Percentiles rank a stretch among this genome's conserved stretches.
Conservation (phyloP, 1,140 invertebrate genomes). For the Caenorhabditis elegans region DNA sequence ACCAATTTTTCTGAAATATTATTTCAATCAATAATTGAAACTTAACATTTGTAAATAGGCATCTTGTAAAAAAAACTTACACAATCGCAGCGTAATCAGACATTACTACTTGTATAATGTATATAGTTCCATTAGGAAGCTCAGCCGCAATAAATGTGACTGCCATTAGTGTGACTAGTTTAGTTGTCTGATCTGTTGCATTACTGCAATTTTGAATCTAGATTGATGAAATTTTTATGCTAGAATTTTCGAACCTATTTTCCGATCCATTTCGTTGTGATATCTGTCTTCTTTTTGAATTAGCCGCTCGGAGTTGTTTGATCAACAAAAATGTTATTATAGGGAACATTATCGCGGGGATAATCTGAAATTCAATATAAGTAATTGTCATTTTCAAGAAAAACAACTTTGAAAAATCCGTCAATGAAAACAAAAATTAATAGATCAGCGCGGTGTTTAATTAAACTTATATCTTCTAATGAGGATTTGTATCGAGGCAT, state of each 20-base stretch:
- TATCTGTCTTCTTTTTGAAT: too few relatives aligned
- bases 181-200: background rate
- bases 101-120: background rate
- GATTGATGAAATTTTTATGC: background rate
- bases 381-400: background rate
- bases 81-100: background rate
- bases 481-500: background rate
- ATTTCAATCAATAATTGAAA: too few relatives aligned
- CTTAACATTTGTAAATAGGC: background rate
- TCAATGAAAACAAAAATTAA: background rate
- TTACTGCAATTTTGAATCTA: background rate
- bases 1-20: background rate
- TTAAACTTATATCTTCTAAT: background rate
- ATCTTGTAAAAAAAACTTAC: background rate
- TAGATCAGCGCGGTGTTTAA: background rate
- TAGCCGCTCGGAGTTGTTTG: too few relatives aligned
- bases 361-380: background rate
- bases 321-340: background rate
- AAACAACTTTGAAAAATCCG: background rate
- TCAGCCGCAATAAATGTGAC: background rate
- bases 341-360: background rate
- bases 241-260: background rate
- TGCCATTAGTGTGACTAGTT: background rate
- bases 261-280: background rate
- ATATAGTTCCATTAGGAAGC: background rate